Evolutionary conservation across 2,797 vertebrate species (phyloP).

Genomic region (Sebastes nivosus): DNA sequence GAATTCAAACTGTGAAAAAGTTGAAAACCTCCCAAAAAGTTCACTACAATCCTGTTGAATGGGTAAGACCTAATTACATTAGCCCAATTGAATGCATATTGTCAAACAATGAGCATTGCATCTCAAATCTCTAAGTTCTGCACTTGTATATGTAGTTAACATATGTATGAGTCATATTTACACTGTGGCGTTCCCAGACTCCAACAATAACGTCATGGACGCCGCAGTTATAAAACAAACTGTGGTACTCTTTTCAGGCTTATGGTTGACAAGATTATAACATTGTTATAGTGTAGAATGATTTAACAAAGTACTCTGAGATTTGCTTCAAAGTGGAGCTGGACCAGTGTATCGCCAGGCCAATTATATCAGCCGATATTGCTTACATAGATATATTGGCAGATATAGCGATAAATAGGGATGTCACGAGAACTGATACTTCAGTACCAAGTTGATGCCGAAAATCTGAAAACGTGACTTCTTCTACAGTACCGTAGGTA

Average conservation of each 20-base stretch:
- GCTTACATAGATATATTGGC: neutral
- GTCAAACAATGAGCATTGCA: neutral
- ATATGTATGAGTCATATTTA: neutral
- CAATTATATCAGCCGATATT: neutral
- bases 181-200: neutral
- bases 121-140: neutral
- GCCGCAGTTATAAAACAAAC: neutral
- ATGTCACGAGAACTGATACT: too few relatives aligned
- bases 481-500: too few relatives aligned
- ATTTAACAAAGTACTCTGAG: neutral
- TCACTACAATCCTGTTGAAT: neutral
- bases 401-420: neutral
- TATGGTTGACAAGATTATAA: neutral
- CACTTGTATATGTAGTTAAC: neutral
- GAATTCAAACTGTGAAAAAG: constrained; percentile 11
- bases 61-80: neutral
- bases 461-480: too few relatives aligned
- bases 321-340: neutral
- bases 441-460: too few relatives aligned
- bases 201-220: neutral
- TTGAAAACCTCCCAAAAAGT: constrained; percentile 1
- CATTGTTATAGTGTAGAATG: accelerated
- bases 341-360: neutral
- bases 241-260: neutral
- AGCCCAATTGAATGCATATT: neutral